phyloP scores from a whole-genome alignment of 2,888 invertebrate species.

The Globia sparganii region DNA sequence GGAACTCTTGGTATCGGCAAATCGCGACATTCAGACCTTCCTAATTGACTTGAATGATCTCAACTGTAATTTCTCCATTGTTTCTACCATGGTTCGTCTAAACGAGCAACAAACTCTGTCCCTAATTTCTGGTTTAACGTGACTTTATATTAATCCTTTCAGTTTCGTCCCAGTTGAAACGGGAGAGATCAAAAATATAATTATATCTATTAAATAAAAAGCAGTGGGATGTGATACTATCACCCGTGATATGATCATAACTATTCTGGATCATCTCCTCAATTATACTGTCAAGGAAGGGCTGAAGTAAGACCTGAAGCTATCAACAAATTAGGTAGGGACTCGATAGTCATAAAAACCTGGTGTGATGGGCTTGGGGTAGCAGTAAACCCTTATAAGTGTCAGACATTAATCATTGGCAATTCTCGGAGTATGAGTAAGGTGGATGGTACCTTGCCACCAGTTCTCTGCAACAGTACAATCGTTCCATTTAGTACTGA shows the following conservation, averaged over 20 bases:
- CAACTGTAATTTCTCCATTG: background rate
- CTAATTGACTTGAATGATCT: background rate
- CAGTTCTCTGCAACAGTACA: no score
- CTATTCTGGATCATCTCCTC: background rate
- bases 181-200: background rate
- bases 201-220: background rate
- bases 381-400: no score
- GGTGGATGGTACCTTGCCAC: no score
- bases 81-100: background rate
- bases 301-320: no score
- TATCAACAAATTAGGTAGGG: no score
- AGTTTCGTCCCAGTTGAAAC: background rate
- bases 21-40: background rate
- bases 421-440: no score
- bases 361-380: no score
- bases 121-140: background rate
- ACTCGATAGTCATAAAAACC: no score
- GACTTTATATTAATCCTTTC: background rate
- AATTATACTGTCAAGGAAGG: no score
- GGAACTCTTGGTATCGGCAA: background rate
- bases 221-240: background rate
- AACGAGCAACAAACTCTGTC: background rate
- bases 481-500: no score
- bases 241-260: background rate
- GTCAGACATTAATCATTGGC: no score